Percentiles rank a stretch among this genome's conserved stretches.
Conservation (phyloP, 2,113 vertebrate genomes). For the Syngnathus scovelli region DNA sequence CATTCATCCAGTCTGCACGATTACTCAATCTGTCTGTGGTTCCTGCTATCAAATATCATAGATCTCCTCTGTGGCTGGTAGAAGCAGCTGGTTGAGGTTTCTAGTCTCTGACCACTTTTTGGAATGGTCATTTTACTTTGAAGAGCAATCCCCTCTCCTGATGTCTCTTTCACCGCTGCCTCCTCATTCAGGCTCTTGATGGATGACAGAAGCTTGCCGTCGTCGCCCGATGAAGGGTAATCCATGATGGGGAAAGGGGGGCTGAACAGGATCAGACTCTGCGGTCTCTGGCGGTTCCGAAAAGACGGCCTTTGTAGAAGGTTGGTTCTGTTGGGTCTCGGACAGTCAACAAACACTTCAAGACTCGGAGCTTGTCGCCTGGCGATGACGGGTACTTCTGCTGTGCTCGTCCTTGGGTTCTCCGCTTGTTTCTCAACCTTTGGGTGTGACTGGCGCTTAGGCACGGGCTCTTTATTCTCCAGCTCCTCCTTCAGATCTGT, state of each 20-base stretch:
- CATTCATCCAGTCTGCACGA: conserved; percentile 2
- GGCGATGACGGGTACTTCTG: conserved; percentile 75
- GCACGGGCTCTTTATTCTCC: conserved; percentile 70
- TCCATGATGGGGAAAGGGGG: conserved; percentile 96
- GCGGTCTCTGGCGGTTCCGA: conserved; percentile 88
- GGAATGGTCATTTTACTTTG: conserved; percentile 97
- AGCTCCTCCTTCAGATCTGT: conserved; percentile 76
- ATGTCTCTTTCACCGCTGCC: conserved; percentile 68
- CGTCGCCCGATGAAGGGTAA: conserved; percentile 79
- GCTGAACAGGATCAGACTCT: conserved; percentile 95
- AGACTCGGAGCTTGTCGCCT: conserved; percentile 79
- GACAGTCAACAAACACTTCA: conserved; percentile 80
- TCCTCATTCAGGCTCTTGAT: conserved; percentile 81
- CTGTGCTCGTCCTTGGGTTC: conserved; percentile 34
- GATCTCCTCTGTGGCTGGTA: conserved; percentile 96
- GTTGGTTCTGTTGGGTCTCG: conserved; percentile 78
- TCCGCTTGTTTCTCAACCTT: conserved; percentile 59
- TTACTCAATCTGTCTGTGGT: conserved; percentile 88
- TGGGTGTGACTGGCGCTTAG: conserved; percentile 55
- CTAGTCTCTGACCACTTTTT: conserved; percentile 94
- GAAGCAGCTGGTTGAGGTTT: conserved; percentile 97
- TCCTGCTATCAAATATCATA: conserved; percentile 93
- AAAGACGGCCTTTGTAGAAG: conserved; percentile 84
- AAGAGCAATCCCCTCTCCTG: conserved; percentile 76
- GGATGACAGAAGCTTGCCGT: conserved; percentile 81